A percentile compares a stretch with the other conserved stretches of the same genome.
These are phyloP conservation scores for Aleiodes sp. DNA, from an alignment of 1,140 invertebrate genomes.

Conservation along the genomic window DNA sequence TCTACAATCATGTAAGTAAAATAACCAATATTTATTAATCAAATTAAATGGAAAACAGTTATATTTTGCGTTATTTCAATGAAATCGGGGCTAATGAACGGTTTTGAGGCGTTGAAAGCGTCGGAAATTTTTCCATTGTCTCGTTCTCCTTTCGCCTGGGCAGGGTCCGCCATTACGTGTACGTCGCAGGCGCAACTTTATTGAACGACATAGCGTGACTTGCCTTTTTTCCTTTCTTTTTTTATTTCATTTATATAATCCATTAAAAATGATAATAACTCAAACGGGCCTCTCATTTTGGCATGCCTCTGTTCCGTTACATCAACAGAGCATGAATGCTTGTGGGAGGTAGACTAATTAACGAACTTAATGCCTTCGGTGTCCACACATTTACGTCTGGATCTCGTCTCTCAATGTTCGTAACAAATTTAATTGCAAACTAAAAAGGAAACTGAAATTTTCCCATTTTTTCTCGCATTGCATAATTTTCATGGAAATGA, in stretches of 20 bases:
- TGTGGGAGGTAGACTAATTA: conserved; percentile 72
- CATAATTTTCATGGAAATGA: no score
- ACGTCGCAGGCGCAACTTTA: conserved; percentile 33
- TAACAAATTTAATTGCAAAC: conserved; percentile 62
- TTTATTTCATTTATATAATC: neutral
- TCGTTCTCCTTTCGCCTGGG: neutral
- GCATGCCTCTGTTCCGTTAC: conserved; percentile 73
- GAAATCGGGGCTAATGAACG: neutral
- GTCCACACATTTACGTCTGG: conserved; percentile 75
- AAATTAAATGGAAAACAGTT: neutral
- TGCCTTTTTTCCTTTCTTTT: no score
- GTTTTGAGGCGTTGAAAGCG: neutral
- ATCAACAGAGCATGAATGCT: conserved; percentile 76
- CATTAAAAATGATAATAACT: neutral
- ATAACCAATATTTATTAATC: neutral
- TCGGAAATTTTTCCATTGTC: no score
- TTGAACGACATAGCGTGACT: conserved; percentile 22
- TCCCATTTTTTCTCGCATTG: neutral
- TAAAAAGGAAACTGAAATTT: no score
- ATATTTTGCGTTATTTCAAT: neutral
- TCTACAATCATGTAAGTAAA: conserved; percentile 53
- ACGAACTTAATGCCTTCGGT: conserved; percentile 77
- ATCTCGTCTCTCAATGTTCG: conserved; percentile 76
- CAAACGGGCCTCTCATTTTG: conserved; percentile 72
- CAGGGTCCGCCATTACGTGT: conserved; percentile 29